These are phyloP conservation scores for Actinernus sp. DNA, from an alignment of 92 coral and sea anemone genomes.

Conservation along the genomic window DNA sequence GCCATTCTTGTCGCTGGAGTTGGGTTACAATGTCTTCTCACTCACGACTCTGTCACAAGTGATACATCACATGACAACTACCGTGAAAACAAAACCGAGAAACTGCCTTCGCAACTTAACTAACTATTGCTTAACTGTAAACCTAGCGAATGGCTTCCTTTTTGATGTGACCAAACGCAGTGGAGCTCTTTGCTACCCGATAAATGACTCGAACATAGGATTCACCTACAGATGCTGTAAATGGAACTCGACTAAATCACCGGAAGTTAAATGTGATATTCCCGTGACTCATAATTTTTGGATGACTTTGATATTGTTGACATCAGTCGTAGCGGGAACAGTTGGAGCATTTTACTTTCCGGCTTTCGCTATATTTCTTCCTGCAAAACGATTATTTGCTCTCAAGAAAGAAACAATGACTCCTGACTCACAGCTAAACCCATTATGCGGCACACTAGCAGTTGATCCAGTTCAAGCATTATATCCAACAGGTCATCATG, in stretches of 20 bases:
- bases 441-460: not conserved
- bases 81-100: not conserved
- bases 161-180: not conserved
- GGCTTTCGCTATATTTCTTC: not conserved
- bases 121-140: slow-evolving; percentile 1
- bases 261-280: slow-evolving; percentile 10
- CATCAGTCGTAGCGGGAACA: not conserved
- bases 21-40: slow-evolving; percentile 26
- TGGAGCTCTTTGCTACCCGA: slow-evolving; percentile 12
- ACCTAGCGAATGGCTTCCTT: slow-evolving; percentile 7
- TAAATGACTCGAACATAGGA: not conserved
- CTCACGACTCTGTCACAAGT: slow-evolving; percentile 13
- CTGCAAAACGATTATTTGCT: not conserved
- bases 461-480: not conserved
- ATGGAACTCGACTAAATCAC: not conserved
- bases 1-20: slow-evolving; percentile 25
- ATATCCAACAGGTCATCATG: not conserved
- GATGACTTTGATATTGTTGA: not conserved
- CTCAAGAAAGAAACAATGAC: not conserved
- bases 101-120: not conserved
- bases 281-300: not conserved
- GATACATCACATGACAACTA: slow-evolving; percentile 8
- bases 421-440: not conserved
- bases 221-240: slow-evolving; percentile 21
- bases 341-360: slow-evolving; percentile 7